Evolutionary conservation across 2,113 vertebrate species (phyloP).

Genomic region (Serinus canaria): DNA sequence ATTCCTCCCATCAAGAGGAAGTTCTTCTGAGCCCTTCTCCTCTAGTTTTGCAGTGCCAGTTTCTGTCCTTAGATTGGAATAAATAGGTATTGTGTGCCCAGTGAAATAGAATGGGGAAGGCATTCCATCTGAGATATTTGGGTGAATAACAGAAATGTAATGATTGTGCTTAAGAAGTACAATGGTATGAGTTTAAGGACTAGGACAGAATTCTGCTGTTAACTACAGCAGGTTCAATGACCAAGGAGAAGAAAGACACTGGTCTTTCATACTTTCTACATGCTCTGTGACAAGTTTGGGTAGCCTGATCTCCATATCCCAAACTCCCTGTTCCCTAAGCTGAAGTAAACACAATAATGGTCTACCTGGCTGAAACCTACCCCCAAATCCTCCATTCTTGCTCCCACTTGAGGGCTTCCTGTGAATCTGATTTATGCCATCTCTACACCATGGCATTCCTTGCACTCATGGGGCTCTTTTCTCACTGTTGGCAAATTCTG

Average conservation of each 20-base stretch:
- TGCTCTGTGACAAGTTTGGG: not conserved
- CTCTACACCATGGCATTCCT: not conserved
- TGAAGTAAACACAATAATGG: not conserved
- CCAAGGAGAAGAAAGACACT: not conserved
- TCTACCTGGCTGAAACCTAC: not conserved
- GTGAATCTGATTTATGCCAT: not conserved
- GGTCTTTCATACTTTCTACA: not conserved
- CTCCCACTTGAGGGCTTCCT: not conserved
- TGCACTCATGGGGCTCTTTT: not conserved
- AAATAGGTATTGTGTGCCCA: not conserved
- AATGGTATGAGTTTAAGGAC: fast-evolving
- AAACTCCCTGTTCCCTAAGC: not conserved
- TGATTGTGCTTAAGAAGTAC: not conserved
- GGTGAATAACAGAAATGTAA: not conserved
- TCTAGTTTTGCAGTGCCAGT: not conserved
- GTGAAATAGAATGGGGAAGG: not conserved
- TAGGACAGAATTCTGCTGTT: not conserved
- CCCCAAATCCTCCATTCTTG: not conserved
- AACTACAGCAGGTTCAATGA: not conserved
- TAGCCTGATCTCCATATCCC: not conserved
- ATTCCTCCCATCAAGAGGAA: not conserved
- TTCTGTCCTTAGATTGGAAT: not conserved
- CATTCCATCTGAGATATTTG: not conserved
- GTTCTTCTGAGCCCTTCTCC: not conserved
- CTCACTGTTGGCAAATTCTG: not conserved